Evolutionary conservation across 2,797 vertebrate genomes (phyloP), one percentile per base, ranked within the genome.

Genomic region (Lacerta viridis): DNA sequence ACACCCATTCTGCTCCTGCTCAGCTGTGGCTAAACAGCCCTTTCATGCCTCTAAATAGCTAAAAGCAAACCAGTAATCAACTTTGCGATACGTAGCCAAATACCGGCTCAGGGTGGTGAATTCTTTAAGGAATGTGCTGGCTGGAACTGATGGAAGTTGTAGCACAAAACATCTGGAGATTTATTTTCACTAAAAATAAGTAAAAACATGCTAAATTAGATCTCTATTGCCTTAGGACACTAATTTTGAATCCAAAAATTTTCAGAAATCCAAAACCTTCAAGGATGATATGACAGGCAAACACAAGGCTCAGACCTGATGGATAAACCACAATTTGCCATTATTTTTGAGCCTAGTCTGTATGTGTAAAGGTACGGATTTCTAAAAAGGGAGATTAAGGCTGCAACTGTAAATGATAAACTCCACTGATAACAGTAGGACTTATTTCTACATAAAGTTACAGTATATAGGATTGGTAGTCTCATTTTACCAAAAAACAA

Each of bases 71-170:
- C 39, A 82, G 80, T 39, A 59, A 36, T 13, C 61, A 55, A 7
- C 29, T 27, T 36, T 33, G 36, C 8, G 3, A 76, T 6, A 4
- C 1, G 64, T 4, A 36, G 33, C 18, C 2, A 18, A 39, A 41
- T 7, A 11, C 17, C 1, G 1, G 29, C 5, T 23, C 0, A 2
- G 7, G 18, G 23, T 3, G 10, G 4, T 29, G 36, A 3, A 7
- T 36, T 72, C 71, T 33, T 72, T 33, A 7, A 72, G 1, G 17
- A 55, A 55, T 55, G 50, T 55, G 50, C 50, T 55, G 13, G 50
- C 50, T 55, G 50, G 46, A 55, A 33, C 15, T 36, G n/a, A 36
- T 64, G 20, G 61, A 23, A 64, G 61, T 64, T 64, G 20, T 23
- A 64, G 61, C 20, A 7, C 61, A 64, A 64, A 23, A 18, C 61